Evolutionary conservation across 2,888 invertebrate species (phyloP).

Genomic region (Agrenia bidenticulata): DNA sequence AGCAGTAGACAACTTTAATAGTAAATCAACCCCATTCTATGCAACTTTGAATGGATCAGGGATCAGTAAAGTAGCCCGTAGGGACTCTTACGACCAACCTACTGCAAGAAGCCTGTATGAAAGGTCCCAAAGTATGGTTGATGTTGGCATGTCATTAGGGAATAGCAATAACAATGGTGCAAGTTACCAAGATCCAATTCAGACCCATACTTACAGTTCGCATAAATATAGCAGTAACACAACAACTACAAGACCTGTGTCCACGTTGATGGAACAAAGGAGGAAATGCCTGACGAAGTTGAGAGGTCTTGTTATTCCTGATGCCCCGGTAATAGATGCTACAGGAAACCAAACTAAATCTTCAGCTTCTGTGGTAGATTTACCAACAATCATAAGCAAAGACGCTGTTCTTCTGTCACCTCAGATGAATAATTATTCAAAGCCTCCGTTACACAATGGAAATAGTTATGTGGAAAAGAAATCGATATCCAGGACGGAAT

Average conservation of each 20-base stretch:
- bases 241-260: slow-evolving; percentile 59
- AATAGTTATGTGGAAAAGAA: slow-evolving; percentile 17
- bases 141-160: slow-evolving; percentile 54
- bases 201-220: background rate
- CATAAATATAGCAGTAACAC: slow-evolving; percentile 21
- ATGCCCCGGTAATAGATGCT: slow-evolving; percentile 57
- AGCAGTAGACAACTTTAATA: slow-evolving; percentile 22
- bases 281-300: slow-evolving; percentile 79
- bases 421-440: slow-evolving; percentile 17
- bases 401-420: slow-evolving; percentile 61
- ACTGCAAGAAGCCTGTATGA: slow-evolving; percentile 54
- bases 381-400: slow-evolving; percentile 80
- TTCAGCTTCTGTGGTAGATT: slow-evolving; percentile 66
- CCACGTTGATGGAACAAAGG: slow-evolving; percentile 71
- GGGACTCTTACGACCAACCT: slow-evolving; percentile 24
- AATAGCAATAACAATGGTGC: background rate
- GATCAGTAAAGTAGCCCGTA: slow-evolving; percentile 9
- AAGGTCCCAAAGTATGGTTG: slow-evolving; percentile 61
- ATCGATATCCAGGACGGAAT: slow-evolving; percentile 42
- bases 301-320: slow-evolving; percentile 84
- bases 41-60: slow-evolving; percentile 15
- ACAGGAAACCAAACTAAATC: slow-evolving; percentile 55
- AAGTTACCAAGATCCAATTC: slow-evolving; percentile 1
- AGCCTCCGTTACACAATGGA: slow-evolving; percentile 22
- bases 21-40: slow-evolving; percentile 39